A percentile compares a stretch with the other conserved stretches of the same genome.
Evolutionary conservation across 2,888 invertebrate species (phyloP).

Genomic region (Sarcophaga variegata): DNA sequence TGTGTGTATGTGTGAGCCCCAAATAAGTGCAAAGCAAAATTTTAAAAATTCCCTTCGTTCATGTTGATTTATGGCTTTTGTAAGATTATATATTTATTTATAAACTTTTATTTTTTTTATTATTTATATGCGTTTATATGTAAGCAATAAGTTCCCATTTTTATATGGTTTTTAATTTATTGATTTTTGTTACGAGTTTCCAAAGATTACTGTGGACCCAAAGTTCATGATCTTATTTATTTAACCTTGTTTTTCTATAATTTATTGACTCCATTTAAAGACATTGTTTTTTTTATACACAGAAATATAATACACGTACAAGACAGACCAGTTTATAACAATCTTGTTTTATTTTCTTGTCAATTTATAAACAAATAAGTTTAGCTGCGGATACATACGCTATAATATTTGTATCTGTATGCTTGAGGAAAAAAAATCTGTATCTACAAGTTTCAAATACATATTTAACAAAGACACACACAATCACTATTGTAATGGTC

Average conservation of each 20-base stretch:
- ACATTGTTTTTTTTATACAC: constrained; percentile 22
- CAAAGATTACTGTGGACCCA: constrained; percentile 51
- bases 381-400: too few species aligned
- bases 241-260: constrained; percentile 68
- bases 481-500: constrained; percentile 34
- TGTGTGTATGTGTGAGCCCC: too few species aligned
- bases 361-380: constrained; percentile 24
- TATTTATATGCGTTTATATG: too few species aligned
- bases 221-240: constrained; percentile 70
- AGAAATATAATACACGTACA: constrained; percentile 11
- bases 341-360: constrained; percentile 4
- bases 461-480: background rate
- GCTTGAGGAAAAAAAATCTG: background rate
- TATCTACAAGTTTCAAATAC: constrained; percentile 7
- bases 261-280: constrained; percentile 56
- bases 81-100: too few species aligned
- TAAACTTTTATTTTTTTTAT: too few species aligned
- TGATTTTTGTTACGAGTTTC: constrained; percentile 18
- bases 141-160: background rate
- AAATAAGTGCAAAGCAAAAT: too few species aligned
- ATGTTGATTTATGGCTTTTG: too few species aligned
- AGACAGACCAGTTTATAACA: constrained; percentile 44
- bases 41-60: too few species aligned
- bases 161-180: constrained; percentile 2
- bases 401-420: constrained; percentile 10